Conservation (phyloP, 2,797 vertebrate species). For the Manis pentadactyla region DNA sequence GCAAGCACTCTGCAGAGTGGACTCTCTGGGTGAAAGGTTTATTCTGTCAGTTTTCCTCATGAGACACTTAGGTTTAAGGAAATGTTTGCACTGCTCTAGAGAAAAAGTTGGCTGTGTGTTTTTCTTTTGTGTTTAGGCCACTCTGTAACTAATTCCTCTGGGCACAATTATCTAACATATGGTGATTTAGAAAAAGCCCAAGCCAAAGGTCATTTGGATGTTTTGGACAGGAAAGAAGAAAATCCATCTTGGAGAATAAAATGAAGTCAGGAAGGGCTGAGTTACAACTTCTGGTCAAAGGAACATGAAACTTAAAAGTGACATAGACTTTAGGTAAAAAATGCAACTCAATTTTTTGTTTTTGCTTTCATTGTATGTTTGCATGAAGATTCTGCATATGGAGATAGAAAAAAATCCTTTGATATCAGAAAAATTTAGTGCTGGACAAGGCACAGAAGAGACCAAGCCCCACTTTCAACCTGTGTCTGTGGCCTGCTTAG, state of each 20-base stretch:
- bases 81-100: constrained; percentile 88
- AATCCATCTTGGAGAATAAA: constrained; percentile 84
- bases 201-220: constrained; percentile 85
- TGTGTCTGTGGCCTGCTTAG: background rate
- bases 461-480: background rate
- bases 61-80: constrained; percentile 89
- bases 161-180: constrained; percentile 89
- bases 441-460: background rate
- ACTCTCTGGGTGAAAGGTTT: constrained; percentile 87
- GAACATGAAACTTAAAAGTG: constrained; percentile 59
- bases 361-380: background rate
- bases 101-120: constrained; percentile 86
- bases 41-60: constrained; percentile 86
- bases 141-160: constrained; percentile 88
- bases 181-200: constrained; percentile 86
- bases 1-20: constrained; percentile 23
- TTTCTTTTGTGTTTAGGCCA: constrained; percentile 89
- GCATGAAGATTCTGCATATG: background rate
- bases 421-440: background rate
- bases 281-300: constrained; percentile 70
- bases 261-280: constrained; percentile 67
- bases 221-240: constrained; percentile 85
- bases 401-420: background rate
- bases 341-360: background rate
- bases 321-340: constrained; percentile 49